Percentiles rank a stretch among this genome's conserved stretches.
These are phyloP conservation scores for Phymorhynchus buccinoides DNA, from an alignment of 1,140 invertebrate species.

Conservation along the genomic window DNA sequence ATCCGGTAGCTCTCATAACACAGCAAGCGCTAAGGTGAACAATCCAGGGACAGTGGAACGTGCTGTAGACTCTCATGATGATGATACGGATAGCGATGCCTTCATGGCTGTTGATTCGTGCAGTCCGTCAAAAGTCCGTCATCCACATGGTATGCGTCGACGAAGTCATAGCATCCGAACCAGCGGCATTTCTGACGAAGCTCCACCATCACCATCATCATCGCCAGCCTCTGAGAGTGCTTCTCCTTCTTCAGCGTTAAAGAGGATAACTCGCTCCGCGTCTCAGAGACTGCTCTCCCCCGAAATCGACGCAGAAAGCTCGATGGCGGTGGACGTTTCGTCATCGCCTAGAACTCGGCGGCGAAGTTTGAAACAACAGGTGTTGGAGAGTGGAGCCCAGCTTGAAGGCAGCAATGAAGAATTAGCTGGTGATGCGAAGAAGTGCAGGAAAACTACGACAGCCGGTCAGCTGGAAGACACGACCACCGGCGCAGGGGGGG, in stretches of 20 bases:
- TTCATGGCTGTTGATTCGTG: not conserved
- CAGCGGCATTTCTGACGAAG: constrained; percentile 1
- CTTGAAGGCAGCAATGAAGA: not conserved
- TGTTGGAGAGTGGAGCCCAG: not conserved
- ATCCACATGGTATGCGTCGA: not conserved
- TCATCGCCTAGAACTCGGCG: not conserved
- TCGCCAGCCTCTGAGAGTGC: not conserved
- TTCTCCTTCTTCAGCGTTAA: not conserved
- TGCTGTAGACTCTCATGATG: not conserved
- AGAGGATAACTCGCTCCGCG: constrained; percentile 19
- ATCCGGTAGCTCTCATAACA: not conserved
- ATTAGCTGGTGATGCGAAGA: too few relatives aligned
- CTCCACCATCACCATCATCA: not conserved
- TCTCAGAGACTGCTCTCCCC: constrained; percentile 4
- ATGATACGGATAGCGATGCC: constrained; percentile 1
- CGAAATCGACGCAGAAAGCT: not conserved
- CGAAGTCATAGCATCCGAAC: not conserved
- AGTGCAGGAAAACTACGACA: too few relatives aligned
- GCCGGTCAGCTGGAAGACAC: too few relatives aligned
- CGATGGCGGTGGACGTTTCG: not conserved
- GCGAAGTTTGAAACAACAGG: not conserved
- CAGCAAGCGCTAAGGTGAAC: not conserved
- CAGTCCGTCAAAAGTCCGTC: not conserved
- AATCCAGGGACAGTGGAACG: not conserved
- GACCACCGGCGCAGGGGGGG: too few relatives aligned